Evolutionary conservation across 2,888 invertebrate genomes (phyloP).

Genomic region (Encarsia formosa): DNA sequence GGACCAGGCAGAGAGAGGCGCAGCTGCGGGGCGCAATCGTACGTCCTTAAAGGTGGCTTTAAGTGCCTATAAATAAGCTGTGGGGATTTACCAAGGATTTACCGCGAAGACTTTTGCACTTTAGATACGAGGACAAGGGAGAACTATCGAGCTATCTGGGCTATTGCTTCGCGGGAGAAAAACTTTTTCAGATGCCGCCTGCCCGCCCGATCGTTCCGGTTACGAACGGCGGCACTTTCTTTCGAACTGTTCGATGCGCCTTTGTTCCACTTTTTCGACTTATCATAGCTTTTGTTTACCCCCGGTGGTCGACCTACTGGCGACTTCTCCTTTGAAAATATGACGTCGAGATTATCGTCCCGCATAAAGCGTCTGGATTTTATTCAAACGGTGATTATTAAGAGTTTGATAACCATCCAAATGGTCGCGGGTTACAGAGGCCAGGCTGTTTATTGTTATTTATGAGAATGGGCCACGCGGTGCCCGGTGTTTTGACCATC

Average conservation of each 20-base stretch:
- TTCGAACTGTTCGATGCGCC: no score
- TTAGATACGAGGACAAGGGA: constrained; percentile 33
- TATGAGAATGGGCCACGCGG: constrained; percentile 18
- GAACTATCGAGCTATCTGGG: constrained; percentile 19
- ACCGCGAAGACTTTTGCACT: constrained; percentile 41
- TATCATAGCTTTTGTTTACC: no score
- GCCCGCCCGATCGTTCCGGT: neutral
- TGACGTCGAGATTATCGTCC: no score
- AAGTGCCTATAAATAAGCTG: constrained; percentile 46
- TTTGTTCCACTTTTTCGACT: no score
- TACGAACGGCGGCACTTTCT: neutral
- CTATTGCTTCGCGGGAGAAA: no score
- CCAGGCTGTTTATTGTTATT: constrained; percentile 18
- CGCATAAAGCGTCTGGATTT: no score
- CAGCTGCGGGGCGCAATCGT: constrained; percentile 1
- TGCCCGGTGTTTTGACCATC: constrained; percentile 8
- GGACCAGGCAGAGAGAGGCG: neutral
- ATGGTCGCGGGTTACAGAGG: no score
- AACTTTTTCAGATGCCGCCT: no score
- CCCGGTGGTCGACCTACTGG: no score
- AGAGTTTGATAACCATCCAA: no score
- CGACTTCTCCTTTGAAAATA: no score
- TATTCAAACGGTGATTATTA: no score
- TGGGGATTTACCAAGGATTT: constrained; percentile 39
- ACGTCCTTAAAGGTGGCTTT: constrained; percentile 37